These are phyloP conservation scores for Drosophila pandora DNA, from an alignment of 1,140 invertebrate species.

Conservation along the genomic window DNA sequence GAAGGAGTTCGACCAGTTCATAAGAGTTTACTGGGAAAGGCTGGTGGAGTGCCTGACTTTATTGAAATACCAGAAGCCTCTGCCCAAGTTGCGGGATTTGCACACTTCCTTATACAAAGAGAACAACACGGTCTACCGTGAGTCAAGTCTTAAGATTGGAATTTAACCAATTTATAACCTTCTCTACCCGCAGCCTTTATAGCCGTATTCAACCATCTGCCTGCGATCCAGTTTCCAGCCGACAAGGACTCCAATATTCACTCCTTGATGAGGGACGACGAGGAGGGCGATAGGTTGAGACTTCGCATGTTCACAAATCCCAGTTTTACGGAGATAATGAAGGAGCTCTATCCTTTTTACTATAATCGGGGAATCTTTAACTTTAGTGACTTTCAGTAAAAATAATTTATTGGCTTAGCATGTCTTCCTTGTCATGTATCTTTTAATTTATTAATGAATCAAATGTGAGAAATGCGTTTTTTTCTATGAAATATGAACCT, in stretches of 20 bases:
- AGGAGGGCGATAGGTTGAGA: conserved; percentile 42
- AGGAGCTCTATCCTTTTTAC: conserved; percentile 48
- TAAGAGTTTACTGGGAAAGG: conserved; percentile 63
- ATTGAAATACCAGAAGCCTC: conserved; percentile 44
- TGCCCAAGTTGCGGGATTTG: conserved; percentile 82
- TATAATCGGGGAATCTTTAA: conserved; percentile 44
- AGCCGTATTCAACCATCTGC: conserved; percentile 46
- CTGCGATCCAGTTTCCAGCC: conserved; percentile 38
- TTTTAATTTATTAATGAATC: not conserved
- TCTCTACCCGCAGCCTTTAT: conserved; percentile 27
- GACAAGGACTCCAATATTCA: conserved; percentile 48
- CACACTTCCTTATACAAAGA: conserved; percentile 63
- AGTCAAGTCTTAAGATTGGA: not conserved
- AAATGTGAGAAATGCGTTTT: no score
- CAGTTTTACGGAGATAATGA: conserved; percentile 26
- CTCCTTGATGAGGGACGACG: conserved; percentile 18
- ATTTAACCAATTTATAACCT: not conserved
- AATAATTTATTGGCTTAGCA: not conserved
- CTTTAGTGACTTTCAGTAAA: conserved; percentile 31
- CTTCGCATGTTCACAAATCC: conserved; percentile 34
- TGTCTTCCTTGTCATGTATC: not conserved
- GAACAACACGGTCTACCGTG: conserved; percentile 63
- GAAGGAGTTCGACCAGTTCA: conserved; percentile 64
- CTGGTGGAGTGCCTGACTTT: conserved; percentile 58
- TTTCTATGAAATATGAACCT: no score